Percentiles rank a stretch among this genome's conserved stretches.
Evolutionary conservation across 2,113 vertebrate genomes (phyloP).

Genomic region (Heterotis niloticus): DNA sequence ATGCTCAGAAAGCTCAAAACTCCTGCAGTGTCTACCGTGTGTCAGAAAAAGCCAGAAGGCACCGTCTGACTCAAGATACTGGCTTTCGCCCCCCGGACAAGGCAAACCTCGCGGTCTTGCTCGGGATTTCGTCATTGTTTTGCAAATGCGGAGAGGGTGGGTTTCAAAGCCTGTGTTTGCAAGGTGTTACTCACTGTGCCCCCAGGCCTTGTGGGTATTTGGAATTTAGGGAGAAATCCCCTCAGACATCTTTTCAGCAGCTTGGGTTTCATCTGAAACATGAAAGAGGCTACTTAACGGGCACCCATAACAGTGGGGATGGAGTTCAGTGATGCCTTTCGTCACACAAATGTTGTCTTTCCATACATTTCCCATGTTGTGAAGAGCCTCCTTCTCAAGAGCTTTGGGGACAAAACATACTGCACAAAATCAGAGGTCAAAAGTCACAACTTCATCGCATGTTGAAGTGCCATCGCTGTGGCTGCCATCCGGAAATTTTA

Average conservation of each 20-base stretch:
- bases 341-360: neutral
- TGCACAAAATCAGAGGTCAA: neutral
- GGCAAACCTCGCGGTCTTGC: neutral
- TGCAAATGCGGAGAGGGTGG: neutral
- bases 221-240: conserved; percentile 18
- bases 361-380: neutral
- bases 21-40: neutral
- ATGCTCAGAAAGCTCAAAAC: neutral
- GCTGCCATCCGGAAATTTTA: neutral
- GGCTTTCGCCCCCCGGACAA: neutral
- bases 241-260: conserved; percentile 4
- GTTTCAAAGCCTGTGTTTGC: neutral
- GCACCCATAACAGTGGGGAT: neutral
- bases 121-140: neutral
- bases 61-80: neutral
- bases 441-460: neutral
- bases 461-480: neutral
- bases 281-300: conserved; percentile 6
- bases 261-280: conserved; percentile 24
- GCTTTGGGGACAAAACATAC: neutral
- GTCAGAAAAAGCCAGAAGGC: neutral
- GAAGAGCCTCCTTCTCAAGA: neutral
- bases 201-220: neutral
- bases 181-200: neutral
- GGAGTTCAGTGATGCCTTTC: neutral